Conservation (phyloP, 2,888 invertebrate genomes). For the Lochmaea capreae region DNA sequence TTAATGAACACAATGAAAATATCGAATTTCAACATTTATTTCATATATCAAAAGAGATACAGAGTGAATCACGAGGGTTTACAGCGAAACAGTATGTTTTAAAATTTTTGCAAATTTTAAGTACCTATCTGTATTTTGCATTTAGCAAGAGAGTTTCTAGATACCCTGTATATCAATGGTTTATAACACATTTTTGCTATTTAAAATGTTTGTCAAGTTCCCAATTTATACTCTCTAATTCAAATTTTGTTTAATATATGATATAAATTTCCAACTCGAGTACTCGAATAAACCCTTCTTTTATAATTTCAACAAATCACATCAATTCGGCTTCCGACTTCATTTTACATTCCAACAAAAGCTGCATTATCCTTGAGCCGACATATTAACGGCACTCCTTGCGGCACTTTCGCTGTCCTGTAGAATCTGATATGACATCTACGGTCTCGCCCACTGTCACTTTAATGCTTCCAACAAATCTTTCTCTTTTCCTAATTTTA, state of each 20-base stretch:
- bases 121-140: too few species aligned
- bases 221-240: too few species aligned
- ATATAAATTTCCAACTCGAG: too few species aligned
- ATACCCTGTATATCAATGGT: too few species aligned
- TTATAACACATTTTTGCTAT: too few species aligned
- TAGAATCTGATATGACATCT: constrained; percentile 28
- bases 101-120: too few species aligned
- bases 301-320: neutral
- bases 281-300: neutral
- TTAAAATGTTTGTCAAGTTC: too few species aligned
- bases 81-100: too few species aligned
- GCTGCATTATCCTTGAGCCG: neutral
- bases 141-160: too few species aligned
- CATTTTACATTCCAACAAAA: neutral
- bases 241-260: too few species aligned
- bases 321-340: neutral
- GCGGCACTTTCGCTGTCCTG: constrained; percentile 10
- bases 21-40: neutral
- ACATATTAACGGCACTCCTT: constrained; percentile 18
- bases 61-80: too few species aligned
- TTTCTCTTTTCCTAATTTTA: constrained; percentile 49
- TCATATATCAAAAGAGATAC: too few species aligned
- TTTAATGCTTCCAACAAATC: constrained; percentile 40
- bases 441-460: constrained; percentile 29
- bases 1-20: neutral